Evolutionary conservation across 2,888 invertebrate species (phyloP).

Genomic region (Drosophila mercatorum): DNA sequence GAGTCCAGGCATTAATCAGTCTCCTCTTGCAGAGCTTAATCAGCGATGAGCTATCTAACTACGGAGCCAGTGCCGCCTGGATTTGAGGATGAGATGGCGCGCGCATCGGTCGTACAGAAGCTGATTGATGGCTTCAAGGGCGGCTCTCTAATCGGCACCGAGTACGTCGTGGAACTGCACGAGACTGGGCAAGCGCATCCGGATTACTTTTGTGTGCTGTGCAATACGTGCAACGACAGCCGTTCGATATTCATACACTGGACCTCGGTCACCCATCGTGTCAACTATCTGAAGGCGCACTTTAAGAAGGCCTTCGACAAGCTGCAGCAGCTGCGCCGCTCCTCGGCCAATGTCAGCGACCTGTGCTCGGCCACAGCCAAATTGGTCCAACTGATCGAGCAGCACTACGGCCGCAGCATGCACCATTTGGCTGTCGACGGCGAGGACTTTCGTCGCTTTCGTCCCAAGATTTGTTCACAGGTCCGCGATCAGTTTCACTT

Average conservation of each 20-base stretch:
- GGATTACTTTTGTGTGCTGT: slow-evolving; percentile 90
- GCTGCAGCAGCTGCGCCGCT: slow-evolving; percentile 59
- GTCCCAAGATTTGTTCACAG: slow-evolving; percentile 87
- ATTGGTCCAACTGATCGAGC: slow-evolving; percentile 89
- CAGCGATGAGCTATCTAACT: slow-evolving; percentile 84
- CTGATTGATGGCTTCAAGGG: slow-evolving; percentile 85
- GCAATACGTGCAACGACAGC: slow-evolving; percentile 91
- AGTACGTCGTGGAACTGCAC: slow-evolving; percentile 91
- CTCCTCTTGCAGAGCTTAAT: slow-evolving; percentile 24
- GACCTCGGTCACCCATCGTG: slow-evolving; percentile 90
- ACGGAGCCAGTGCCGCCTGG: slow-evolving; percentile 90
- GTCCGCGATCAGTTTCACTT: slow-evolving; percentile 89
- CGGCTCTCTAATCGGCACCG: slow-evolving; percentile 88
- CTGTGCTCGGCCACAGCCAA: slow-evolving; percentile 27
- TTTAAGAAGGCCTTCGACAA: slow-evolving; percentile 87
- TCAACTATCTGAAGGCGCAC: slow-evolving; percentile 87
- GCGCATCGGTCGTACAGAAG: slow-evolving; percentile 85
- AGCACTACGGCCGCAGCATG: slow-evolving; percentile 89
- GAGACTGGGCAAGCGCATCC: slow-evolving; percentile 89
- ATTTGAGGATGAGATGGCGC: slow-evolving; percentile 87
- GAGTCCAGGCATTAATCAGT: slow-evolving; percentile 5
- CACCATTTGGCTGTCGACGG: slow-evolving; percentile 88
- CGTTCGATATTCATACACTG: slow-evolving; percentile 92
- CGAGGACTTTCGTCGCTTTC: slow-evolving; percentile 89
- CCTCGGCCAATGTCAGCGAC: slow-evolving; percentile 13